phyloP scores from a whole-genome alignment of 2,797 vertebrate genomes.

The Numenius phaeopus region DNA sequence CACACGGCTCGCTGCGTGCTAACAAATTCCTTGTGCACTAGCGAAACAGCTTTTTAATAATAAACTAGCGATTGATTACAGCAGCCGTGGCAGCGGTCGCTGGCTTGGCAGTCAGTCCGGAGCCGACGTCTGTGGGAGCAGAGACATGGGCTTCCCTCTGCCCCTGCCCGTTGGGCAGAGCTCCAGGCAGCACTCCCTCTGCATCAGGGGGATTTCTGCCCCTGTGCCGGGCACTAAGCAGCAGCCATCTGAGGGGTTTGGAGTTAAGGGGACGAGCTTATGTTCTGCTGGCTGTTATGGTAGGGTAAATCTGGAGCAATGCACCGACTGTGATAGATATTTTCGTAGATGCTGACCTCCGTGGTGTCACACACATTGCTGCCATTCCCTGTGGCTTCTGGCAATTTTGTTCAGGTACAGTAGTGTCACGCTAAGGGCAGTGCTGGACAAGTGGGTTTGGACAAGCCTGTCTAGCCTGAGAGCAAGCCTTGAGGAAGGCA shows the following conservation, averaged over 20 bases:
- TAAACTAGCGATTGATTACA: neutral
- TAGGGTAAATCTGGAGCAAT: neutral
- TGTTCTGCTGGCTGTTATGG: neutral
- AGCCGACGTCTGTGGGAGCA: neutral
- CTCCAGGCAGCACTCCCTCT: fast-evolving
- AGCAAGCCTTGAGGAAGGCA: neutral
- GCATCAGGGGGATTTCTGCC: neutral
- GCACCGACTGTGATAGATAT: neutral
- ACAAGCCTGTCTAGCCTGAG: neutral
- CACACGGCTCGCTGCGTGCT: fast-evolving
- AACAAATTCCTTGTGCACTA: neutral
- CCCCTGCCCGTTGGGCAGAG: neutral
- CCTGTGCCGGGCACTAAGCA: neutral
- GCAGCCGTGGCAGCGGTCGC: neutral
- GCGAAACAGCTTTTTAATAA: neutral
- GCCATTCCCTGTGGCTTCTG: neutral
- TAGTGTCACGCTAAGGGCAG: neutral
- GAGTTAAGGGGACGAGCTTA: neutral
- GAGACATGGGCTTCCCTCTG: neutral
- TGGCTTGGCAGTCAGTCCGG: neutral
- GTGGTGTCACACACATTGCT: neutral
- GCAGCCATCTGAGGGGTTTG: neutral
- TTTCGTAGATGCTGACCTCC: neutral
- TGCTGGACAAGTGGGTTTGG: neutral
- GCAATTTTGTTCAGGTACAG: neutral